A percentile compares a stretch with the other conserved stretches of the same genome.
Conservation (phyloP, 2,888 invertebrate species). For the Cryptus viduatorius region DNA sequence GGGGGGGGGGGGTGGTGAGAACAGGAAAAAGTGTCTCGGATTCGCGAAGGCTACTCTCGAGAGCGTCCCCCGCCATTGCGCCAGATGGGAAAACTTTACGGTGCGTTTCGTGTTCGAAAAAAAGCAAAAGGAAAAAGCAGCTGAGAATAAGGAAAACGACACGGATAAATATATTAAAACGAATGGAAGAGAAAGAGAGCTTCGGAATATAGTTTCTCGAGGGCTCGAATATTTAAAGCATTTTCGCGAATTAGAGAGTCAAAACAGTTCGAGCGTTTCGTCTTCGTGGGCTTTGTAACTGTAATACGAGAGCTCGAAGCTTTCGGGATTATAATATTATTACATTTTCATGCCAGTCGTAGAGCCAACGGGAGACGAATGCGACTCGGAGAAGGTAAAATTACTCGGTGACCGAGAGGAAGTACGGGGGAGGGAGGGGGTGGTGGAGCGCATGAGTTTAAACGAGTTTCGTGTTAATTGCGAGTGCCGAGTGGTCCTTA, state of each 20-base stretch:
- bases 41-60: constrained; percentile 36
- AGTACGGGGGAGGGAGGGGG: constrained; percentile 42
- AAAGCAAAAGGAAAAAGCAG: constrained; percentile 23
- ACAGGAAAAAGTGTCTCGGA: constrained; percentile 32
- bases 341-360: constrained; percentile 9
- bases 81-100: constrained; percentile 63
- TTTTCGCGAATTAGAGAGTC: constrained; percentile 19
- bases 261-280: constrained; percentile 5
- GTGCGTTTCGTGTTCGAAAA: background rate
- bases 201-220: background rate
- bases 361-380: background rate
- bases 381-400: constrained; percentile 12
- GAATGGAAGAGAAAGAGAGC: background rate
- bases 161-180: constrained; percentile 24
- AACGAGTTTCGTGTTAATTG: constrained; percentile 71
- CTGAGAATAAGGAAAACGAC: constrained; percentile 10
- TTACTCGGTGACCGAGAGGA: constrained; percentile 50
- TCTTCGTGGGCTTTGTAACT: constrained; percentile 1
- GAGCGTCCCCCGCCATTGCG: constrained; percentile 22
- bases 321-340: constrained; percentile 2
- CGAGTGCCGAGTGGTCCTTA: constrained; percentile 56
- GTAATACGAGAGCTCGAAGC: background rate
- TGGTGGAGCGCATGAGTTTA: constrained; percentile 39
- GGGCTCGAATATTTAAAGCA: constrained; percentile 7
- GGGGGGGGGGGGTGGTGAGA: too few relatives aligned